Evolutionary conservation across 2,797 vertebrate genomes (phyloP).

Genomic region (Momotus momota): DNA sequence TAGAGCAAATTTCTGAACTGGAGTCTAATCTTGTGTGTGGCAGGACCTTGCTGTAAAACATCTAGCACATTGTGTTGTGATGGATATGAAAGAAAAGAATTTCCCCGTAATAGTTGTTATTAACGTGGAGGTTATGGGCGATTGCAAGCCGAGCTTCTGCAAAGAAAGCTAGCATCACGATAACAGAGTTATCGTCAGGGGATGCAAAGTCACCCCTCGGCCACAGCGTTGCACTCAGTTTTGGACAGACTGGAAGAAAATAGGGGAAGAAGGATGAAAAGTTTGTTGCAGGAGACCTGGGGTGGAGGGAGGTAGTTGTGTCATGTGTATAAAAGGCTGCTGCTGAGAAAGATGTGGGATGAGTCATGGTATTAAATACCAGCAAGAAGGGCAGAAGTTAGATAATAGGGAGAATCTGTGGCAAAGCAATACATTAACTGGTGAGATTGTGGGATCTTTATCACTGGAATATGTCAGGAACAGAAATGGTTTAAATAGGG

Average conservation of each 20-base stretch:
- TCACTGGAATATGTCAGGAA: not conserved
- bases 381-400: not conserved
- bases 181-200: not conserved
- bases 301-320: not conserved
- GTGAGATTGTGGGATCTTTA: not conserved
- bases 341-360: not conserved
- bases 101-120: not conserved
- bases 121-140: not conserved
- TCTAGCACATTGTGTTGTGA: rapidly evolving
- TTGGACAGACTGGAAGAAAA: not conserved
- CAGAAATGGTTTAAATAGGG: not conserved
- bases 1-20: not conserved
- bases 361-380: not conserved
- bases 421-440: not conserved
- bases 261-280: not conserved
- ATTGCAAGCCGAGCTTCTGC: not conserved
- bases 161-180: not conserved
- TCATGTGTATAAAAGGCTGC: not conserved
- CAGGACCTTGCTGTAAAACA: not conserved
- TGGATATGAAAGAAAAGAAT: not conserved
- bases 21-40: not conserved
- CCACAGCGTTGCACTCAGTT: not conserved
- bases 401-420: not conserved
- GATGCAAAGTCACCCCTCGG: not conserved
- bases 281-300: not conserved